Evolutionary conservation across 2,113 vertebrate species (phyloP).

Genomic region (Cinclus cinclus): DNA sequence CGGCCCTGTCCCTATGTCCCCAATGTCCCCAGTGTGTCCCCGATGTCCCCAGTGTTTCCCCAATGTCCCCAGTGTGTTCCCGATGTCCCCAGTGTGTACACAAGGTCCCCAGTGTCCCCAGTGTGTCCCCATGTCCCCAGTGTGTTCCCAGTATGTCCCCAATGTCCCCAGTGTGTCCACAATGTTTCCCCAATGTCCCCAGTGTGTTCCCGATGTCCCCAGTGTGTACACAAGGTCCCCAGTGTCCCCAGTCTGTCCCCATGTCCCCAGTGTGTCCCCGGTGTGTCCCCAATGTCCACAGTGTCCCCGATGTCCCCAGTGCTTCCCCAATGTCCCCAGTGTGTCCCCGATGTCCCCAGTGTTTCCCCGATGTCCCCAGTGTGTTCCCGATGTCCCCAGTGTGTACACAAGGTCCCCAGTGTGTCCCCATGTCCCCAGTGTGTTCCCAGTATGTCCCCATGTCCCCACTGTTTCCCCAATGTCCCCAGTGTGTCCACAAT

Average conservation of each 20-base stretch:
- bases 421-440: not conserved
- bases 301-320: not conserved
- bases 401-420: no score
- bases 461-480: not conserved
- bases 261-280: not conserved
- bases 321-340: not conserved
- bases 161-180: not conserved
- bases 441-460: no score
- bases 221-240: not conserved
- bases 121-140: not conserved
- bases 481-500: not conserved
- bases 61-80: not conserved
- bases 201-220: no score
- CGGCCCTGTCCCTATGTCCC: not conserved
- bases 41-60: not conserved
- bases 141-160: no score
- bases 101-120: not conserved
- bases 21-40: not conserved
- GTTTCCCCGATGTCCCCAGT: not conserved
- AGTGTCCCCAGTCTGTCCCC: not conserved
- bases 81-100: not conserved
- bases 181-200: not conserved
- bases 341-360: no score
- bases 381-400: not conserved
- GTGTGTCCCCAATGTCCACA: not conserved